phyloP scores from a whole-genome alignment of 2,797 vertebrate species.

The Darevskia mixta region DNA sequence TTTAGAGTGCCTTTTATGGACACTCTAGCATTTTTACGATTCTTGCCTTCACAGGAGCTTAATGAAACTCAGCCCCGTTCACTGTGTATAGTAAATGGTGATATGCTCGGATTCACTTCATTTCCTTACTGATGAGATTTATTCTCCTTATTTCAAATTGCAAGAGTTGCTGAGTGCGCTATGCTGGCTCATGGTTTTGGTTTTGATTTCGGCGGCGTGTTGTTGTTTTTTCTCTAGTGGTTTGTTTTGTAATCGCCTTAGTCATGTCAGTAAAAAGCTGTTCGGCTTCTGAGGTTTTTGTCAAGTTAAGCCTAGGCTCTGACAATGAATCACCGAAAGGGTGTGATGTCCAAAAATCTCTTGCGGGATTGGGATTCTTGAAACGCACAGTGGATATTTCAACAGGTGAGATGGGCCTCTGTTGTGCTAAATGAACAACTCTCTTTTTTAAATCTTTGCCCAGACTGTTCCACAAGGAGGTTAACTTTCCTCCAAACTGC shows the following conservation, averaged over 20 bases:
- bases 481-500: too few species aligned
- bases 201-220: background rate
- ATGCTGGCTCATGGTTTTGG: conserved; percentile 1
- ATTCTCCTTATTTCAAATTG: conserved; percentile 40
- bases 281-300: conserved; percentile 37
- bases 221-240: background rate
- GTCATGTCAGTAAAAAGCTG: conserved; percentile 12
- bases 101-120: conserved; percentile 31
- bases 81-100: conserved; percentile 17
- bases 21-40: conserved; percentile 40
- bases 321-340: conserved; percentile 3
- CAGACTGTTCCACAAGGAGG: background rate
- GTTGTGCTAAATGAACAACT: background rate
- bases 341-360: background rate
- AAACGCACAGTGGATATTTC: background rate
- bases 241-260: background rate
- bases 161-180: conserved; percentile 13
- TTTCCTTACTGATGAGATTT: conserved; percentile 50
- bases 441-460: background rate
- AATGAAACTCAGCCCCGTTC: conserved; percentile 58
- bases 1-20: conserved; percentile 48
- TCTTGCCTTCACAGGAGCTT: conserved; percentile 55
- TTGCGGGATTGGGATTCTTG: conserved; percentile 7
- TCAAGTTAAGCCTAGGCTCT: background rate
- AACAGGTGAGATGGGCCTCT: background rate